These are phyloP conservation scores for Rhopalosiphum padi DNA, from an alignment of 1,140 invertebrate species.

Conservation along the genomic window DNA sequence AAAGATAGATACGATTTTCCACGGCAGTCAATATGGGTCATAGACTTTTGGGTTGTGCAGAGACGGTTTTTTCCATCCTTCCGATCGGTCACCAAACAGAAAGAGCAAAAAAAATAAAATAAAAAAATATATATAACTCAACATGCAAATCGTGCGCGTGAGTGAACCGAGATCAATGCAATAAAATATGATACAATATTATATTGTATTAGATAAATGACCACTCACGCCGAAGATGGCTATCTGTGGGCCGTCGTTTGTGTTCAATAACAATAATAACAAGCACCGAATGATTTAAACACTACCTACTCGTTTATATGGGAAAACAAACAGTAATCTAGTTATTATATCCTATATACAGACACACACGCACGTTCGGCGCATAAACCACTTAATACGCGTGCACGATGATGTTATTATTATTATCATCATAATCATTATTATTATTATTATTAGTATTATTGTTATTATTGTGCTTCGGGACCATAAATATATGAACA, in stretches of 20 bases:
- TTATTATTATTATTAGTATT: background rate
- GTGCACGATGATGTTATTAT: background rate
- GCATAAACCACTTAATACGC: background rate
- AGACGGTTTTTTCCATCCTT: background rate
- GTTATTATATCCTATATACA: background rate
- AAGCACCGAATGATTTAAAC: slow-evolving; percentile 14
- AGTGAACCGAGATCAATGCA: too few species aligned
- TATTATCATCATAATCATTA: background rate
- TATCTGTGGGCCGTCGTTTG: background rate
- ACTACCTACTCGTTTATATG: slow-evolving; percentile 9
- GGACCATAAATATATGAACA: background rate
- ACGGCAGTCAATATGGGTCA: too few species aligned
- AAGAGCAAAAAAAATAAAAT: too few species aligned
- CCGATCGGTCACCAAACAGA: background rate
- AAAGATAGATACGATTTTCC: background rate
- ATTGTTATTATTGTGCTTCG: background rate
- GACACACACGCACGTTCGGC: background rate
- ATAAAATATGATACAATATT: background rate
- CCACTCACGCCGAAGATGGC: background rate
- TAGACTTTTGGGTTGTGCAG: background rate
- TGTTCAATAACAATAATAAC: background rate
- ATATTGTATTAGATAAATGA: background rate
- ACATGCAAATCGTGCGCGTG: background rate
- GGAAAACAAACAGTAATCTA: slow-evolving; percentile 1
- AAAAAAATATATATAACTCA: background rate